Evolutionary conservation across 2,797 vertebrate genomes (phyloP).

Genomic region (Apodemus agrarius): DNA sequence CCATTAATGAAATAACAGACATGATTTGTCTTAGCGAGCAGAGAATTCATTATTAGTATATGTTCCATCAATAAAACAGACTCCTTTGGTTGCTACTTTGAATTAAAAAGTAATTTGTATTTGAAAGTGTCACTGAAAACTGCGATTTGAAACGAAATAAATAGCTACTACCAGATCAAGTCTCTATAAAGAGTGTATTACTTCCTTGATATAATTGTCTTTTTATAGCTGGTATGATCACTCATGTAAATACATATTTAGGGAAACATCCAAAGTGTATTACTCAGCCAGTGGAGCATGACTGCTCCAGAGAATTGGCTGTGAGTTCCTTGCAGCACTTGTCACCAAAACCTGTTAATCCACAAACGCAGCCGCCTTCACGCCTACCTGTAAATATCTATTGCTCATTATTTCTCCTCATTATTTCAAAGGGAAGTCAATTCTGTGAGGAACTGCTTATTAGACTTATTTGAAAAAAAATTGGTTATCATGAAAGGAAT

Average conservation of each 20-base stretch:
- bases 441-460: slow-evolving; percentile 26
- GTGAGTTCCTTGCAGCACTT: slow-evolving; percentile 32
- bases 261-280: slow-evolving; percentile 76
- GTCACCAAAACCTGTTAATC: slow-evolving; percentile 68
- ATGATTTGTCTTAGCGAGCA: not conserved
- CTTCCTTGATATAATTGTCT: slow-evolving; percentile 75
- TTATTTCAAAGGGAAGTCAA: slow-evolving; percentile 47
- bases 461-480: slow-evolving; percentile 39
- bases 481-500: not conserved
- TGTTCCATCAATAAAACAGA: not conserved
- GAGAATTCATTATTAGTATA: not conserved
- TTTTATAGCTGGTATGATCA: slow-evolving; percentile 66
- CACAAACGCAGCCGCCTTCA: slow-evolving; percentile 44
- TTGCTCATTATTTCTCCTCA: slow-evolving; percentile 23
- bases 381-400: slow-evolving; percentile 62
- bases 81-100: not conserved
- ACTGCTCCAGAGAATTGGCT: slow-evolving; percentile 74
- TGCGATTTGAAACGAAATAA: slow-evolving; percentile 9
- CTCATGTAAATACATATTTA: slow-evolving; percentile 80
- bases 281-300: slow-evolving; percentile 72
- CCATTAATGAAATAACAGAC: not conserved
- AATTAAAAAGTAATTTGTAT: not conserved
- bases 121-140: slow-evolving; percentile 45
- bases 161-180: slow-evolving; percentile 7
- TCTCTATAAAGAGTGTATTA: slow-evolving; percentile 54